Percentiles rank a stretch among this genome's conserved stretches.
These are phyloP conservation scores for Styela plicata DNA, from an alignment of 23 tunicate species.

Conservation along the genomic window DNA sequence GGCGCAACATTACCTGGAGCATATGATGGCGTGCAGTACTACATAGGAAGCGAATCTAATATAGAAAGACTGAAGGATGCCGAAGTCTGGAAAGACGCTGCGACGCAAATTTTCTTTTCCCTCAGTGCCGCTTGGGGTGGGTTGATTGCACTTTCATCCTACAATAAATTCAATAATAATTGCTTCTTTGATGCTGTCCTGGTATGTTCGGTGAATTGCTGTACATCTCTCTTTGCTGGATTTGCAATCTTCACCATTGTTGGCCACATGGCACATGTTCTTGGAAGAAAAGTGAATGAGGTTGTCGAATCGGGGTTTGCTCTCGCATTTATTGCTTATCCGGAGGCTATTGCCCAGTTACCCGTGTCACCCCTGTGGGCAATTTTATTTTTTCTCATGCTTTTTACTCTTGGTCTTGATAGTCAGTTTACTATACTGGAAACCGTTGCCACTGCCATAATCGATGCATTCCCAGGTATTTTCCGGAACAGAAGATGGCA, in stretches of 20 bases:
- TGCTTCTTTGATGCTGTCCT: slow-evolving; percentile 68
- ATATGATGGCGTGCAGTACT: slow-evolving; percentile 83
- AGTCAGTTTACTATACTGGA: slow-evolving; percentile 88
- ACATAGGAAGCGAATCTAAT: slow-evolving; percentile 74
- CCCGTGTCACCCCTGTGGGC: slow-evolving; percentile 87
- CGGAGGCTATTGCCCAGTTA: slow-evolving; percentile 89
- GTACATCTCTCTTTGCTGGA: slow-evolving; percentile 88
- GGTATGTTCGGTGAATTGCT: slow-evolving; percentile 72
- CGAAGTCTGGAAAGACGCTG: slow-evolving; percentile 85
- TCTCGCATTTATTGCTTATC: slow-evolving; percentile 93
- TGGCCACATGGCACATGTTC: slow-evolving; percentile 80
- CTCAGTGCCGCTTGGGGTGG: slow-evolving; percentile 97
- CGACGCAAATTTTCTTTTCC: slow-evolving; percentile 91
- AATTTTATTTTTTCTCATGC: slow-evolving; percentile 85
- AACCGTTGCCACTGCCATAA: slow-evolving; percentile 81
- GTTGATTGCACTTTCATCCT: slow-evolving; percentile 81
- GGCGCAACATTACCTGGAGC: slow-evolving; percentile 92
- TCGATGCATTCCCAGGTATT: slow-evolving; percentile 59
- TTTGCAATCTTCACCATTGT: slow-evolving; percentile 84
- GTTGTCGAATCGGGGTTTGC: slow-evolving; percentile 91
- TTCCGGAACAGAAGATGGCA: slow-evolving; percentile 68
- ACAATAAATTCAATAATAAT: slow-evolving; percentile 85
- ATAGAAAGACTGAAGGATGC: slow-evolving; percentile 54
- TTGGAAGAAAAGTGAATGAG: slow-evolving; percentile 47
- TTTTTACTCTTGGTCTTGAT: slow-evolving; percentile 89